A percentile compares a stretch with the other conserved stretches of the same genome.
phyloP scores from a whole-genome alignment of 2,113 vertebrate genomes.

The Calidris pygmaea region DNA sequence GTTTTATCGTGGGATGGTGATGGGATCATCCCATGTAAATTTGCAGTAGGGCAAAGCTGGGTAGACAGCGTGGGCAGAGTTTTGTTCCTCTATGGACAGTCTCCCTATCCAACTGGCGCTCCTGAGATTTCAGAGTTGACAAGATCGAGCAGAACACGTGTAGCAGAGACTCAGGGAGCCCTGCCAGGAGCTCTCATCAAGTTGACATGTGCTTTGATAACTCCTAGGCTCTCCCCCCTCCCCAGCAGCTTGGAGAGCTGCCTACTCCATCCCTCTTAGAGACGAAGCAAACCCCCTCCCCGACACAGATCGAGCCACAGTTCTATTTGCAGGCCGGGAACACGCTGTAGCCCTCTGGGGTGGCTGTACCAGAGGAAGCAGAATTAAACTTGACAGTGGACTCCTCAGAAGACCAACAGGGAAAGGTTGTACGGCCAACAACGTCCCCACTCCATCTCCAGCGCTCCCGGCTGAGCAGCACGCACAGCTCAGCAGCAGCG shows the following conservation, averaged over 20 bases:
- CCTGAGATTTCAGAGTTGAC: neutral
- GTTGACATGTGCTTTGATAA: neutral
- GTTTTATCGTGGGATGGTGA: neutral
- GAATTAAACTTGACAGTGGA: constrained; percentile 6
- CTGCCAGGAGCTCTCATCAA: constrained; percentile 18
- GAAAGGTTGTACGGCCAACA: neutral
- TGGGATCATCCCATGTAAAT: neutral
- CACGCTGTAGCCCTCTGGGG: neutral
- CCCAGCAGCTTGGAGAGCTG: neutral
- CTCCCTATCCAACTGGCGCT: neutral
- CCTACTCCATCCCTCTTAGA: neutral
- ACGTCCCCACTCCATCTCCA: neutral
- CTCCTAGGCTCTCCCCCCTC: neutral
- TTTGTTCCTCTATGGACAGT: neutral
- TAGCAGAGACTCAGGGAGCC: neutral
- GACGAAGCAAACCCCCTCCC: neutral
- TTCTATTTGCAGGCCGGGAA: neutral
- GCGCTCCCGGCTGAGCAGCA: neutral
- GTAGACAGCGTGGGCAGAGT: neutral
- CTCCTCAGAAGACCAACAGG: neutral
- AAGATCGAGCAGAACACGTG: neutral
- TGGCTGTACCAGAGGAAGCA: neutral
- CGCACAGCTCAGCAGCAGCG: rapidly evolving
- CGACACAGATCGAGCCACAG: rapidly evolving
- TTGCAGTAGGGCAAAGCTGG: neutral